Base-by-base conservation (phyloP, 2,888 invertebrate genomes). In the Philereme vetulata region DNA sequence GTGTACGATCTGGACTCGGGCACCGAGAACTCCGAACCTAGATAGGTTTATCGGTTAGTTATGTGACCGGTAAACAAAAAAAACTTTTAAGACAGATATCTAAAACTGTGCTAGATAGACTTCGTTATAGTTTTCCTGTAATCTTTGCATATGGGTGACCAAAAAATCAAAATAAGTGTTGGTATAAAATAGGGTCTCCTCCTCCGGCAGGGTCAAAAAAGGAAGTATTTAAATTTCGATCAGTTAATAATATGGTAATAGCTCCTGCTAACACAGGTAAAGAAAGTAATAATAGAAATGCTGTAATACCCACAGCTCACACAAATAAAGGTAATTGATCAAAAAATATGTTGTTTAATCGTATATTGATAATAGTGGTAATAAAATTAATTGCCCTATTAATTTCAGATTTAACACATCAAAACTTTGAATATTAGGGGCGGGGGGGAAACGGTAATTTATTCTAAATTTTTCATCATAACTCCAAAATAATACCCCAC, bases 111-210 rank as follows among this genome's bases (percentile, higher is more conserved):
- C 21, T 21, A 21, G 1, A 21, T 21, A 21, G 21, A 21, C 21
- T 21, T 21, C 21, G 21, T 21, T 21, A 21, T 21, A 21, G 2
- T 21, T 21, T 21, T 21, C 21, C 21, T 21, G 2, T 21, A 1
- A 21, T 21, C 21, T 21, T 21, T 21, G 21, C 21, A 21, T 21
- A 21, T n/a, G 96, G 96, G 57, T 97, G 96, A 0, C 96, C 96
- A 94, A 97, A 97, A 91, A 97, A 97, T 94, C 96, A 97, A 90
- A 97, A 96, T 93, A 96, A 88, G 84, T 97, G 96, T 94, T 96
- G 96, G 56, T 95, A 96, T 71, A 97, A 72, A 88, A 97, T 94
- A 3, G 96, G 96, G 57, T 97, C 96, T 55, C 96, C 97, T 35
- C 96, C 96, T 63, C 96, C 96, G 0, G 94, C 93, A 0, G 96